Evolutionary conservation across 2,888 invertebrate genomes (phyloP).

Genomic region (Mamestra brassicae): DNA sequence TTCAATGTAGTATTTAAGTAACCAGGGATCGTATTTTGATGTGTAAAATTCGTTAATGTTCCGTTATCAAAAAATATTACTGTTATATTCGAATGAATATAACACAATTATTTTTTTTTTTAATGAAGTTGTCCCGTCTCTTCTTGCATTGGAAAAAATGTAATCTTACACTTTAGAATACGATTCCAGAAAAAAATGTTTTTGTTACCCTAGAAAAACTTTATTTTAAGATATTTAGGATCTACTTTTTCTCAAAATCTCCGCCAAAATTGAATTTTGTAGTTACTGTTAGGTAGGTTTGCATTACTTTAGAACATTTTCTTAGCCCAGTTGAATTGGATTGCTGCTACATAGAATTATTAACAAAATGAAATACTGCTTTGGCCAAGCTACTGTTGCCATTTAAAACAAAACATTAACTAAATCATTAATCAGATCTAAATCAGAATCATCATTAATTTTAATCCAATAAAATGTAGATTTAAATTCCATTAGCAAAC

Average conservation of each 20-base stretch:
- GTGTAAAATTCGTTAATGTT: neutral
- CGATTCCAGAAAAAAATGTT: neutral
- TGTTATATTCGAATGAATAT: neutral
- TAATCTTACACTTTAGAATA: neutral
- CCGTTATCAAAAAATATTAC: neutral
- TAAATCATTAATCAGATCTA: neutral
- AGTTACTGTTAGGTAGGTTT: neutral
- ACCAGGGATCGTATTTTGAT: neutral
- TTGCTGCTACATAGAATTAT: conserved; percentile 52
- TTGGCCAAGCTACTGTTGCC: conserved; percentile 48
- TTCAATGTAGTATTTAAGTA: conserved; percentile 5
- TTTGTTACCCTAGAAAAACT: neutral
- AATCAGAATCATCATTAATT: conserved; percentile 3
- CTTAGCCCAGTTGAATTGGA: conserved; percentile 39
- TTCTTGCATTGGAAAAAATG: neutral
- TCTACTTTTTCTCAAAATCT: neutral
- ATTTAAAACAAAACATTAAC: conserved; percentile 24
- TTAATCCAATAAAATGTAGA: conserved; percentile 1
- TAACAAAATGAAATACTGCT: conserved; percentile 43
- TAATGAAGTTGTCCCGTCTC: neutral
- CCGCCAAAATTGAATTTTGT: neutral
- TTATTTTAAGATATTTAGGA: neutral
- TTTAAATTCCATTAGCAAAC: conserved; percentile 25
- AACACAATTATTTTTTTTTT: too few relatives aligned
- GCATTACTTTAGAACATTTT: conserved; percentile 9